Evolutionary conservation across 1,140 invertebrate species (phyloP).

Genomic region (Antheraea mylitta): DNA sequence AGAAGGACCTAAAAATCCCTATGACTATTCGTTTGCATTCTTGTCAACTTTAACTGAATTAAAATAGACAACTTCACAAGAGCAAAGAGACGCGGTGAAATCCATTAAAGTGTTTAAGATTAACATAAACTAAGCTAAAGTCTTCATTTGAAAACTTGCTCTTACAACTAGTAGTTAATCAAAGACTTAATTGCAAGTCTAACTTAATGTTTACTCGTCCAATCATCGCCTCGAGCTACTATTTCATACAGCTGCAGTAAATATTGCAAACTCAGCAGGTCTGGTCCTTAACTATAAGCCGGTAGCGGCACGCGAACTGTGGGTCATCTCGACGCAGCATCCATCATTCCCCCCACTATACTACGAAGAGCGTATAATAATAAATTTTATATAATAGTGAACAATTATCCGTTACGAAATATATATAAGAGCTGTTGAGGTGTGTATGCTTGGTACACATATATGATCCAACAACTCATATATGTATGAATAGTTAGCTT

Average conservation of each 20-base stretch:
- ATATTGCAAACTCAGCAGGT: constrained; percentile 12
- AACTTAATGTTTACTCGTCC: background rate
- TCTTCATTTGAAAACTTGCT: background rate
- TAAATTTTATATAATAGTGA: background rate
- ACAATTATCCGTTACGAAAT: no score
- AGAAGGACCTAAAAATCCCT: no score
- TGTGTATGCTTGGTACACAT: no score
- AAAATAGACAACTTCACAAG: no score
- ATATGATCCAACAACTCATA: no score
- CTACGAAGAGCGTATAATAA: background rate
- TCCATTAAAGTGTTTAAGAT: no score
- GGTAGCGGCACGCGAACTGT: constrained; percentile 12
- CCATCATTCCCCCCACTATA: background rate
- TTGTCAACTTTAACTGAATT: no score
- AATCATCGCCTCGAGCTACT: background rate
- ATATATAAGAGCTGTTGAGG: no score
- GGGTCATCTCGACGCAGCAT: constrained; percentile 1
- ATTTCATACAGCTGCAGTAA: constrained; percentile 17
- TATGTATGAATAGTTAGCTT: no score
- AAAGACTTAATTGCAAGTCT: background rate
- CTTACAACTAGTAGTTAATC: background rate
- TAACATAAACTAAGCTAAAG: background rate
- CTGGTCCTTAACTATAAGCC: background rate
- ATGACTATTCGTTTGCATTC: no score
- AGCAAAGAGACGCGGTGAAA: no score